Evolutionary conservation across 2,797 vertebrate genomes (phyloP).

Genomic region (Lutjanus campechanus): DNA sequence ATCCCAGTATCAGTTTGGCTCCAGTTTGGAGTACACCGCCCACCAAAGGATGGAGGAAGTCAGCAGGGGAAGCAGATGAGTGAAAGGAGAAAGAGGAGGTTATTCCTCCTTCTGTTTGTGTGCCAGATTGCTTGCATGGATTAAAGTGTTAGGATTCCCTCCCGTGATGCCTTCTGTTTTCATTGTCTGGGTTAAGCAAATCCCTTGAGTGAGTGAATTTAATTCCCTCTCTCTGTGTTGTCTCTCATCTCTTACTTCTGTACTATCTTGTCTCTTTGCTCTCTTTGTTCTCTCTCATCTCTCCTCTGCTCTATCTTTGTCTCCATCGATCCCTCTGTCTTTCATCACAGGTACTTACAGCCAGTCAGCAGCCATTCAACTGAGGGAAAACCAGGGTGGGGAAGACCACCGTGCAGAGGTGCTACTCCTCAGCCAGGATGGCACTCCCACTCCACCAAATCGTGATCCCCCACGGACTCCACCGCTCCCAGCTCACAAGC

Average conservation of each 20-base stretch:
- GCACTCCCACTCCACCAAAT: conserved; percentile 26
- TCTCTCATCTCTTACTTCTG: conserved; percentile 24
- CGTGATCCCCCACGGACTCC: conserved; percentile 45
- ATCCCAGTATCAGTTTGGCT: background rate
- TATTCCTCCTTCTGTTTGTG: conserved; percentile 19
- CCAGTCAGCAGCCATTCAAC: conserved; percentile 69
- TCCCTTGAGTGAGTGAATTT: conserved; percentile 53
- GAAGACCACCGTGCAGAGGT: conserved; percentile 33
- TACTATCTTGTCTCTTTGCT: conserved; percentile 13
- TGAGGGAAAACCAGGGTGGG: conserved; percentile 40
- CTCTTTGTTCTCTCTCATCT: conserved; percentile 22
- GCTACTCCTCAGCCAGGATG: conserved; percentile 21
- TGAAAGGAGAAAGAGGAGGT: background rate
- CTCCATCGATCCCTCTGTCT: conserved; percentile 30
- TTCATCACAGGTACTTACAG: conserved; percentile 57
- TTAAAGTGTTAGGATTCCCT: conserved; percentile 54
- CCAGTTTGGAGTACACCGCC: background rate
- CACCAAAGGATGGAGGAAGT: background rate
- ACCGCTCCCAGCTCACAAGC: conserved; percentile 67
- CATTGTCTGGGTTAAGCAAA: conserved; percentile 55
- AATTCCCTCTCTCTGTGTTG: conserved; percentile 50
- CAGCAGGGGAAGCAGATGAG: conserved; percentile 12
- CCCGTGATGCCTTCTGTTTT: conserved; percentile 48
- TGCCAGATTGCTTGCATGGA: conserved; percentile 46
- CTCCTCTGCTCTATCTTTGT: conserved; percentile 15